A percentile compares a stretch with the other conserved stretches of the same genome.
phyloP scores from a whole-genome alignment of 1,140 invertebrate species.

The Neotoxoptera formosana region DNA sequence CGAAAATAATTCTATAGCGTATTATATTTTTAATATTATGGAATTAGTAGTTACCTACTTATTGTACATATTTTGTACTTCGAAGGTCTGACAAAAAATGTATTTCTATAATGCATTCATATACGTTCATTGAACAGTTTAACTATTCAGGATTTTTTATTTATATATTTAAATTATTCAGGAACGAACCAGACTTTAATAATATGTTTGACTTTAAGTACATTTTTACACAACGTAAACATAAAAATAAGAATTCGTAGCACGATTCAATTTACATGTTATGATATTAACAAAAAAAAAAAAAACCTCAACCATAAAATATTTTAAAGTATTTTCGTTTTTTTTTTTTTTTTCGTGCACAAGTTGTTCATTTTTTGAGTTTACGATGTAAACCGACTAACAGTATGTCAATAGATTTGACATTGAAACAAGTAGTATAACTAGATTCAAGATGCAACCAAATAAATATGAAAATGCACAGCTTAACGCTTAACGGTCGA shows the following conservation, averaged over 20 bases:
- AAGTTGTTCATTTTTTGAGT: neutral
- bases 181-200: too few relatives aligned
- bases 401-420: neutral
- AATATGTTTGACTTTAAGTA: too few relatives aligned
- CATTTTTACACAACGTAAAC: too few relatives aligned
- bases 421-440: neutral
- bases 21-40: too few relatives aligned
- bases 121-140: neutral
- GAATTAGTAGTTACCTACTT: too few relatives aligned
- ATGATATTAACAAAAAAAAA: too few relatives aligned
- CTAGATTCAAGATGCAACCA: neutral
- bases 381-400: neutral
- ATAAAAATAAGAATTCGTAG: too few relatives aligned
- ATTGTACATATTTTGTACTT: neutral
- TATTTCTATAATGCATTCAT: neutral
- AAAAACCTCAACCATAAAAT: too few relatives aligned
- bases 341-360: too few relatives aligned
- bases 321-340: too few relatives aligned
- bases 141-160: neutral
- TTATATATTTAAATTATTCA: neutral
- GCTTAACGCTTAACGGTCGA: too few relatives aligned
- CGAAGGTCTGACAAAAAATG: neutral
- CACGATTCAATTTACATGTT: too few relatives aligned
- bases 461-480: neutral
- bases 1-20: neutral